A percentile compares a stretch with the other conserved stretches of the same genome.
phyloP scores from a whole-genome alignment of 2,113 vertebrate genomes.

The Callionymus lyra region DNA sequence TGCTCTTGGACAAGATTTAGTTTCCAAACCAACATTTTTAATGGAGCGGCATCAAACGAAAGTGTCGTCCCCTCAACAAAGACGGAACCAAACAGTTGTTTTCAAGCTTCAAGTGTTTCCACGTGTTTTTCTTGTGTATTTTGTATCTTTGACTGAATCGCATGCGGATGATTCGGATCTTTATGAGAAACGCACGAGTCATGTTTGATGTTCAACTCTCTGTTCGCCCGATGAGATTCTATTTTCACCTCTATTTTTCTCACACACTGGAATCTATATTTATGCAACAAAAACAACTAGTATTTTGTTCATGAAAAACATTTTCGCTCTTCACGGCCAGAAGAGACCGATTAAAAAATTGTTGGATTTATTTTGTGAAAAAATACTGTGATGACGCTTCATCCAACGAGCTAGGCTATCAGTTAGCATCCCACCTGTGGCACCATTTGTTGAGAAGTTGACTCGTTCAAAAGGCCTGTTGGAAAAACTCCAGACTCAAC shows the following conservation, averaged over 20 bases:
- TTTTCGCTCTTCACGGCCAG: slow-evolving; percentile 24
- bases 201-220: slow-evolving; percentile 36
- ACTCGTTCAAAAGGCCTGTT: too few species aligned
- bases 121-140: slow-evolving; percentile 10
- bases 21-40: too few species aligned
- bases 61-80: too few species aligned
- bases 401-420: too few species aligned
- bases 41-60: too few species aligned
- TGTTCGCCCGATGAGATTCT: slow-evolving; percentile 44
- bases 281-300: slow-evolving; percentile 31
- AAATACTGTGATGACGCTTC: slow-evolving; percentile 24
- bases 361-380: slow-evolving; percentile 28
- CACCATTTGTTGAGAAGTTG: too few species aligned
- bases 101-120: not conserved
- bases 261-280: slow-evolving; percentile 30
- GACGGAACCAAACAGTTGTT: too few species aligned
- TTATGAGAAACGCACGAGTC: slow-evolving; percentile 25
- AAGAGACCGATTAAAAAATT: slow-evolving; percentile 6
- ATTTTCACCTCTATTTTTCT: slow-evolving; percentile 38
- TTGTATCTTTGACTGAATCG: slow-evolving; percentile 5
- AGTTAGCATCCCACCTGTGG: too few species aligned
- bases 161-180: slow-evolving; percentile 19
- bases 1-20: too few species aligned
- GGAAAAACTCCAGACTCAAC: too few species aligned
- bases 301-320: slow-evolving; percentile 31